Base-by-base conservation (phyloP, 2,888 invertebrate genomes). In the Pterobdella sp. region DNA sequence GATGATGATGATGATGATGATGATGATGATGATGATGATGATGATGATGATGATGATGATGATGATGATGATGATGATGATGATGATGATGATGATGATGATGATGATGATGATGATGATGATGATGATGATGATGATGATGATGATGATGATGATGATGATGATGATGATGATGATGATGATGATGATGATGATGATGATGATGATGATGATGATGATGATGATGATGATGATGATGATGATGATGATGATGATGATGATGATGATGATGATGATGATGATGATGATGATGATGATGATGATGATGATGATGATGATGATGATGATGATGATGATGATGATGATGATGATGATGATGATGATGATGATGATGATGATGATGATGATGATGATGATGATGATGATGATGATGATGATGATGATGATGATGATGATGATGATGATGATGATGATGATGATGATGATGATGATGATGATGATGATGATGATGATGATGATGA, bases 401-500 rank as follows among this genome's bases (percentile, higher is more conserved):
- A 71, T 14, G 34, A 49, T 26, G 22, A 69, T 49, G 26, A 49
- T 71, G 63, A 71, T 14, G 34, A 65, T 73, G 52, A 68, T 34
- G 68, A n/a, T 71, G 69, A 52, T 7, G 69, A 32, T 70, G 69
- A 37, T 71, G 73, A 69, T 73, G 73, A 36, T 31, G 60, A 56
- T 35, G 73, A 66, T 52, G 69, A 69, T 60, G 52, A 69, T 32
- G 69, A 68, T 52, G 67, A 52, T 73, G 60, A 52, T 73, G 69
- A 52, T 69, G 49, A 69, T 69, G 49, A 69, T 37, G 3, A 69
- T 32, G 37, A 31, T 64, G 60, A 64, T 68, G 32, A 64, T 52
- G 69, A 69, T 26, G 3, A 68, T 68, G 68, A 68, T 3, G 35
- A 68, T 68, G 68, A 34, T 68, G 68, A 34, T 68, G 68, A 34